Conservation (phyloP, 2,797 vertebrate species). For the Gorsachius magnificus region DNA sequence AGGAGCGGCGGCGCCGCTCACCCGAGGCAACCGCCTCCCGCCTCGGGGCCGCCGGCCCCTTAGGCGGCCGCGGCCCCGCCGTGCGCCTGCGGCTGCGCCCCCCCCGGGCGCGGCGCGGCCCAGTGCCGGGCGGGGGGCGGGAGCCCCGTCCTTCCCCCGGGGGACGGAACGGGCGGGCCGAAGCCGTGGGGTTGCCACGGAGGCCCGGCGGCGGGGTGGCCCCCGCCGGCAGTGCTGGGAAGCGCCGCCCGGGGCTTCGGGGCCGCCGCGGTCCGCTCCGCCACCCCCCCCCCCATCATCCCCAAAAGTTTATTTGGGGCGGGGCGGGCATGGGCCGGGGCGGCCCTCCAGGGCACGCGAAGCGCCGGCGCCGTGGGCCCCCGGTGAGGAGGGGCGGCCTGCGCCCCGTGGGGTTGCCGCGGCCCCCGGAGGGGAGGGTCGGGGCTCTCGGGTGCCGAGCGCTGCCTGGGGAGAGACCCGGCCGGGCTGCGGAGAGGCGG, state of each 20-base stretch:
- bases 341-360: neutral
- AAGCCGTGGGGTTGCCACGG: neutral
- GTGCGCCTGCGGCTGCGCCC: too few species aligned
- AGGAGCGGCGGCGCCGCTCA: neutral
- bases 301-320: neutral
- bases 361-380: neutral
- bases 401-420: neutral
- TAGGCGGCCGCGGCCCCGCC: conserved; percentile 29
- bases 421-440: neutral
- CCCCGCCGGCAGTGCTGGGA: neutral
- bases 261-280: neutral
- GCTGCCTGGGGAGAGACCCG: too few species aligned
- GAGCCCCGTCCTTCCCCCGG: too few species aligned
- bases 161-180: neutral
- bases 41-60: conserved; percentile 31
- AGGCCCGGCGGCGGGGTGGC: neutral
- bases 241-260: neutral
- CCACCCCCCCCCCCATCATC: neutral
- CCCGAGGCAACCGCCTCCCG: neutral
- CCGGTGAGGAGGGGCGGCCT: neutral
- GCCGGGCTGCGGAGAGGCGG: neutral
- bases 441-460: neutral
- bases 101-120: too few species aligned
- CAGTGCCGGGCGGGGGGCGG: too few species aligned
- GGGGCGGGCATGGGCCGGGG: neutral